A percentile compares a stretch with the other conserved stretches of the same genome.
Evolutionary conservation across 1,140 invertebrate species (phyloP).

Genomic region (Belonocnema kinseyi): DNA sequence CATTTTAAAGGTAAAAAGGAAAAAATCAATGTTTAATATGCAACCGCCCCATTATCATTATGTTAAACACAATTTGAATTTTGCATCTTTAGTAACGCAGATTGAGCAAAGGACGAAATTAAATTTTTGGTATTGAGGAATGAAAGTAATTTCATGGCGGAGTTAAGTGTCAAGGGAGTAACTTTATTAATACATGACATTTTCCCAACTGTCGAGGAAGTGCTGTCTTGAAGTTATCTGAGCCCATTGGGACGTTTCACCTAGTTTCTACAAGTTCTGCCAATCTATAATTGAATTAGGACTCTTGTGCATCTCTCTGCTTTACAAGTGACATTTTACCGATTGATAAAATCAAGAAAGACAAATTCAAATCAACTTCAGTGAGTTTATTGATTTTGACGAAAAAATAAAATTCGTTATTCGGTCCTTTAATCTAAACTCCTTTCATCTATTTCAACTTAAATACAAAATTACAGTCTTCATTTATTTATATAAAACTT

Average conservation of each 20-base stretch:
- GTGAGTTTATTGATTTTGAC: too few relatives aligned
- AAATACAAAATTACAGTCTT: too few relatives aligned
- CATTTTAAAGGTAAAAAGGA: too few relatives aligned
- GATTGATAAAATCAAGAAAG: neutral
- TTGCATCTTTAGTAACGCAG: neutral
- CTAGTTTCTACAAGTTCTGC: constrained; percentile 47
- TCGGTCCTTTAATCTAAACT: too few relatives aligned
- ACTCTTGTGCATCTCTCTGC: neutral
- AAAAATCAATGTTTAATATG: too few relatives aligned
- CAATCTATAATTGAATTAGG: constrained; percentile 57
- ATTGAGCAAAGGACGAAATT: neutral
- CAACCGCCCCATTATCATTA: too few relatives aligned
- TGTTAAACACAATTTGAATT: neutral
- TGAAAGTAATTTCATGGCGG: constrained; percentile 53
- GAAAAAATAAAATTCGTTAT: too few relatives aligned
- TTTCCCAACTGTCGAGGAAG: constrained; percentile 45
- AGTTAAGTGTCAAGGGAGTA: constrained; percentile 51
- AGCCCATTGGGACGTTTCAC: constrained; percentile 48
- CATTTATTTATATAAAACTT: too few relatives aligned
- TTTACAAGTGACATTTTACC: neutral
- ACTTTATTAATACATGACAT: constrained; percentile 46
- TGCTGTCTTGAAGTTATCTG: constrained; percentile 51
- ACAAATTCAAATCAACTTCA: neutral
- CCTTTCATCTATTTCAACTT: too few relatives aligned
- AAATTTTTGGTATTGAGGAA: constrained; percentile 41